Base-by-base conservation (phyloP, 2,797 vertebrate species). In the Myoxocephalus aenaeus region DNA sequence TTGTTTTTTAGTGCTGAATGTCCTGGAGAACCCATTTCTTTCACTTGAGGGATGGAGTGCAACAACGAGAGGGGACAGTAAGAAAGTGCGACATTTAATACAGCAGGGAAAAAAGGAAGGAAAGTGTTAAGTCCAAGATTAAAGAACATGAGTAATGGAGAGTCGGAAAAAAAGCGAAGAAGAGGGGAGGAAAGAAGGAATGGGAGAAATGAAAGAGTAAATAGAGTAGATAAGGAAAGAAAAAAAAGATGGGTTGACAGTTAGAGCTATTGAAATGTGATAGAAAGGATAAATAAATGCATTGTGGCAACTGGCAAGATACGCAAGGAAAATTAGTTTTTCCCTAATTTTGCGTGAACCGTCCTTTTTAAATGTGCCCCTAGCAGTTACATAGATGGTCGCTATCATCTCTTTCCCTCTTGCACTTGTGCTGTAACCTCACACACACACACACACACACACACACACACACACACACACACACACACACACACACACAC, bases 91-190 rank as follows among this genome's bases (percentile, higher is more conserved):
- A 53, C 17, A 3, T 11, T 61, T 17, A 15, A 36, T 75, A 11
- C 42, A 53, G 46, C 61, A 18, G 20, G 36, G 46, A 38, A n/a
- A 44, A 44, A 20, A 42, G 27, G 34, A 36, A 17, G 51, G 51
- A 34, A 62, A 25, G 46, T 59, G 48, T 53, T 1, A 51, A 80
- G 57, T 61, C 38, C 32, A 38, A 74, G 50, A 82, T 80, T 82
- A 73, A 75, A 87, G 38, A 59, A 44, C 14, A 29, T 25, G 54
- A 71, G 51, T 65, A 62, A 84, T 50, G 40, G 29, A 53, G 73
- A 66, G 62, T 42, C 0, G 10, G 40, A 50, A 62, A 71, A 18
- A 72, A 25, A 50, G 36, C 1, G 20, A 29, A 27, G 18, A 36
- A 56, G 14, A 34, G 17, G 20, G 4, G 12, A 25, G 3, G 50